Conservation (phyloP, 2,797 vertebrate genomes). For the Heteromormyrus szaboi region DNA sequence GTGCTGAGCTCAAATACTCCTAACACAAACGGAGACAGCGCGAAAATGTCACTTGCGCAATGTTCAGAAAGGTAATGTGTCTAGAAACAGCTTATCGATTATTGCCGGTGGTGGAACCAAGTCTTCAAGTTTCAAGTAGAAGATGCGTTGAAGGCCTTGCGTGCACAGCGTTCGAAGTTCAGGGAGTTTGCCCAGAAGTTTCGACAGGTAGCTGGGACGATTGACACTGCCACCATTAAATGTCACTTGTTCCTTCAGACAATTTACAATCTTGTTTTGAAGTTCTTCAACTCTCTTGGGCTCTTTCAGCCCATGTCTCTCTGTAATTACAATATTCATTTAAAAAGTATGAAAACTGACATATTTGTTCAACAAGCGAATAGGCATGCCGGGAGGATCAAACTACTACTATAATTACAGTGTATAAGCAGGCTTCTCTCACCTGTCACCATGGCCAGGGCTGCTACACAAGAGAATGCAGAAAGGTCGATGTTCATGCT, state of each 20-base stretch:
- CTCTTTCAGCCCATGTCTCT: conserved; percentile 91
- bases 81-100: conserved; percentile 95
- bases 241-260: conserved; percentile 81
- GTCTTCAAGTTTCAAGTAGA: conserved; percentile 97
- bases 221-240: conserved; percentile 70
- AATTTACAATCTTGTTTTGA: conserved; percentile 84
- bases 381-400: not conserved
- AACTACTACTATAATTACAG: not conserved
- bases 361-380: not conserved
- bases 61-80: conserved; percentile 92
- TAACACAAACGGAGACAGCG: conserved; percentile 34
- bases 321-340: conserved; percentile 52
- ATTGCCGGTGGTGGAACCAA: conserved; percentile 92
- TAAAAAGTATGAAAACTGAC: not conserved
- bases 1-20: conserved; percentile 7
- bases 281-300: conserved; percentile 87
- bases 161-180: conserved; percentile 93
- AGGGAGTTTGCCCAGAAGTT: conserved; percentile 89
- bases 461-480: conserved; percentile 89
- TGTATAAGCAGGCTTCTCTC: not conserved
- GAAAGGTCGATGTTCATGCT: conserved; percentile 91
- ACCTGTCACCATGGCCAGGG: conserved; percentile 91
- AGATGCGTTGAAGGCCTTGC: conserved; percentile 95
- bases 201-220: conserved; percentile 79
- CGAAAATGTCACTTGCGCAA: conserved; percentile 18